Evolutionary conservation across 2,888 invertebrate species (phyloP).

Genomic region (Tipula confusa): DNA sequence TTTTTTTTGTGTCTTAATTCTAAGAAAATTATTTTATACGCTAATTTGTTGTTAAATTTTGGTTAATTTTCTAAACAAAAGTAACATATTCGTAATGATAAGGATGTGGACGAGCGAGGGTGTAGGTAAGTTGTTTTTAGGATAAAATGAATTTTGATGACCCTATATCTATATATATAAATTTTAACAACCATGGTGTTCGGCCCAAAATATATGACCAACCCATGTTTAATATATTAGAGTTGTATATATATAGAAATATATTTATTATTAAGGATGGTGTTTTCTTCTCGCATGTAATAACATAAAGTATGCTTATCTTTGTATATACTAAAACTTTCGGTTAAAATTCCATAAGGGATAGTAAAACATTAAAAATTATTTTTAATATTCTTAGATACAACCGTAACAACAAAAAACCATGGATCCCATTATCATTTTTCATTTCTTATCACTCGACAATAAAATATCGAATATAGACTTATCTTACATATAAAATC

Average conservation of each 20-base stretch:
- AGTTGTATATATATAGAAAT: background rate
- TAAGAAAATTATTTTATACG: background rate
- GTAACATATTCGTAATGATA: background rate
- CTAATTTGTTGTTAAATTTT: constrained; percentile 12
- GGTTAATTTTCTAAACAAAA: background rate
- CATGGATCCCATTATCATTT: background rate
- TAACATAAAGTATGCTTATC: background rate
- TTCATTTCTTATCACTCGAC: background rate
- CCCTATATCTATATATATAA: too few relatives aligned
- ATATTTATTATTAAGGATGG: background rate
- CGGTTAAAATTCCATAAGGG: background rate
- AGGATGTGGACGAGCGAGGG: background rate
- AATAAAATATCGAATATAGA: background rate
- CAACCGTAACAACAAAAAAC: background rate
- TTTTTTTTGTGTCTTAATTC: background rate
- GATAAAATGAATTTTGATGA: background rate
- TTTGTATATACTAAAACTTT: background rate
- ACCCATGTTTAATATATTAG: background rate
- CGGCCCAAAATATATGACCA: background rate
- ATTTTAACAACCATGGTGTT: background rate
- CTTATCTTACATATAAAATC: background rate
- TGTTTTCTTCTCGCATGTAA: background rate
- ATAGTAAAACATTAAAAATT: background rate
- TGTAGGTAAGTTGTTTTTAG: background rate
- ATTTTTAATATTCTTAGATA: background rate